phyloP scores from a whole-genome alignment of 2,888 invertebrate species.

The Xylota segnis region DNA sequence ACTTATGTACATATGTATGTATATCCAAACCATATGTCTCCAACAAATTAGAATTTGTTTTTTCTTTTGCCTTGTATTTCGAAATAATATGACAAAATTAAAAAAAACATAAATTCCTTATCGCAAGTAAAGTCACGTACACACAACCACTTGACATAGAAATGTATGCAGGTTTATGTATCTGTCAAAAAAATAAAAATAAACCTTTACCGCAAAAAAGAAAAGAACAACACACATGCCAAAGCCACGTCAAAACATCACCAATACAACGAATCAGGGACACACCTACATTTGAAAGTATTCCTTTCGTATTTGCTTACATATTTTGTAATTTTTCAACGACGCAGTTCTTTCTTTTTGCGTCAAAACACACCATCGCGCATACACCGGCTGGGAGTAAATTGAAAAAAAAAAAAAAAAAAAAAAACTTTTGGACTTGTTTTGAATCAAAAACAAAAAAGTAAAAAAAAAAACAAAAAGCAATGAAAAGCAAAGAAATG shows the following conservation, averaged over 20 bases:
- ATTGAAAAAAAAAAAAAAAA: slow-evolving; percentile 3
- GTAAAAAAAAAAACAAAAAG: neutral
- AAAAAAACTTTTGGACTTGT: slow-evolving; percentile 23
- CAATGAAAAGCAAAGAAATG: neutral
- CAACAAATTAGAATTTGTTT: neutral
- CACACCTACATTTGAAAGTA: slow-evolving; percentile 63
- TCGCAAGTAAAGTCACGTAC: slow-evolving; percentile 42
- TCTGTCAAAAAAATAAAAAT: slow-evolving; percentile 17
- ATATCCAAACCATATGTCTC: neutral
- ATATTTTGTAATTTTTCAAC: slow-evolving; percentile 38
- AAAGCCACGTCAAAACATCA: slow-evolving; percentile 65
- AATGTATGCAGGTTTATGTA: slow-evolving; percentile 33
- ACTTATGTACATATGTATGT: neutral
- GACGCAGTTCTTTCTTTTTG: slow-evolving; percentile 37
- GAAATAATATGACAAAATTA: neutral
- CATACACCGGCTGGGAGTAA: slow-evolving; percentile 27
- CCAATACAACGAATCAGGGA: slow-evolving; percentile 34
- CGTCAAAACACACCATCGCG: slow-evolving; percentile 20
- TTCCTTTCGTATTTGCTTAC: neutral
- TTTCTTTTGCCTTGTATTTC: slow-evolving; percentile 1
- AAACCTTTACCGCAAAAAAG: slow-evolving; percentile 10
- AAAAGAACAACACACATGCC: slow-evolving; percentile 2
- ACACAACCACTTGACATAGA: slow-evolving; percentile 44
- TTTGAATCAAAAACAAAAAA: slow-evolving; percentile 34
- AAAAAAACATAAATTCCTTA: slow-evolving; percentile 6